These are phyloP conservation scores for Vombatus ursinus DNA, from an alignment of 2,113 vertebrate genomes.

Conservation along the genomic window DNA sequence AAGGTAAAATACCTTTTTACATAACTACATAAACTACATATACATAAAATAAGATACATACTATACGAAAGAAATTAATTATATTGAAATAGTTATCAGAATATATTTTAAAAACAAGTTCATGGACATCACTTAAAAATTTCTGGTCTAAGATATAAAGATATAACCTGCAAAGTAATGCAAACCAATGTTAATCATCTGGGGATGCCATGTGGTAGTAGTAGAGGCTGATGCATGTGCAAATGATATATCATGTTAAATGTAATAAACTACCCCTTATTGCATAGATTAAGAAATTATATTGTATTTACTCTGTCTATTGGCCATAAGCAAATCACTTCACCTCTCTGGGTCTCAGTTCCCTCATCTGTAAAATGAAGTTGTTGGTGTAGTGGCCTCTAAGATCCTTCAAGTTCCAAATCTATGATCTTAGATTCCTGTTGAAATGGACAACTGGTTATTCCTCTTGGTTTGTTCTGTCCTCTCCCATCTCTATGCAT, in stretches of 20 bases:
- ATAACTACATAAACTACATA: too few species aligned
- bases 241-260: background rate
- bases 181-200: background rate
- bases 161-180: background rate
- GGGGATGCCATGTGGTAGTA: too few species aligned
- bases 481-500: too few species aligned
- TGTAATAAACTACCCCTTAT: background rate
- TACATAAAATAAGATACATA: too few species aligned
- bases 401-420: background rate
- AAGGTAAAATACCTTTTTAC: too few species aligned
- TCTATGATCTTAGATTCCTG: too few species aligned
- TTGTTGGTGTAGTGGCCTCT: background rate
- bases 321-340: background rate
- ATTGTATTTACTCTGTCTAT: background rate
- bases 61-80: background rate
- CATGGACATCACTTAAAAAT: background rate
- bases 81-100: background rate
- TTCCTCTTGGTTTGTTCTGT: too few species aligned
- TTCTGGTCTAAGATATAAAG: background rate
- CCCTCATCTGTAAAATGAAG: background rate
- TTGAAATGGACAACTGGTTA: too few species aligned
- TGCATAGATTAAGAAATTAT: background rate
- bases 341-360: background rate
- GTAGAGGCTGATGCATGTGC: background rate
- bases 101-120: background rate